phyloP scores from a whole-genome alignment of 2,888 invertebrate species.

The Pilophorus perplexus region DNA sequence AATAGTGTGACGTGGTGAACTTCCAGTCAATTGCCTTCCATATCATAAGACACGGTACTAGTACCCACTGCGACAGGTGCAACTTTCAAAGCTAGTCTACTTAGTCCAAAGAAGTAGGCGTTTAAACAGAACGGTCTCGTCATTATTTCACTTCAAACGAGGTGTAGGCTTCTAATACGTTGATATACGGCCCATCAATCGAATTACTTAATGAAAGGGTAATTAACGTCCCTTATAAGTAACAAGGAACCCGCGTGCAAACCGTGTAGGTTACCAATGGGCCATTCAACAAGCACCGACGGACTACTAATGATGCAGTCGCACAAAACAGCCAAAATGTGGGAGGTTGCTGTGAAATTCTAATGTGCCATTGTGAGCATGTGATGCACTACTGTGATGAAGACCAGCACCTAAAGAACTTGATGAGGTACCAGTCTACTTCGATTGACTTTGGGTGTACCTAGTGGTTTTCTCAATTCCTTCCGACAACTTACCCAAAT shows the following conservation, averaged over 20 bases:
- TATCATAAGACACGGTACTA: too few species aligned
- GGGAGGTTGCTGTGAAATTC: not conserved
- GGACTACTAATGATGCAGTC: not conserved
- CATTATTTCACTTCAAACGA: too few species aligned
- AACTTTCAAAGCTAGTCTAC: not conserved
- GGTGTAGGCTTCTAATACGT: constrained; percentile 17
- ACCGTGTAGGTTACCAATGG: not conserved
- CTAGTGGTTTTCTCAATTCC: too few species aligned
- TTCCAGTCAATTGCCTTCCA: too few species aligned
- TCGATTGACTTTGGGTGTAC: too few species aligned
- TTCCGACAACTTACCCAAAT: too few species aligned
- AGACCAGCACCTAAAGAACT: too few species aligned
- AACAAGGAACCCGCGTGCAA: not conserved
- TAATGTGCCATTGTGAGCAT: not conserved
- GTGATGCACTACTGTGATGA: too few species aligned
- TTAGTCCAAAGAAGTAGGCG: too few species aligned
- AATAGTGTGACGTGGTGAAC: too few species aligned
- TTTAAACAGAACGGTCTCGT: not conserved
- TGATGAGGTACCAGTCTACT: too few species aligned
- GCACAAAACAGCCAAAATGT: not conserved
- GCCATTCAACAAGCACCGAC: not conserved
- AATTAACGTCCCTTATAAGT: constrained; percentile 5
- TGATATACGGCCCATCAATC: constrained; percentile 22
- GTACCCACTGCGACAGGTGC: not conserved
- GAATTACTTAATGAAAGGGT: constrained; percentile 31